phyloP scores from a whole-genome alignment of 2,888 invertebrate genomes.

The Micropterix aruncella region DNA sequence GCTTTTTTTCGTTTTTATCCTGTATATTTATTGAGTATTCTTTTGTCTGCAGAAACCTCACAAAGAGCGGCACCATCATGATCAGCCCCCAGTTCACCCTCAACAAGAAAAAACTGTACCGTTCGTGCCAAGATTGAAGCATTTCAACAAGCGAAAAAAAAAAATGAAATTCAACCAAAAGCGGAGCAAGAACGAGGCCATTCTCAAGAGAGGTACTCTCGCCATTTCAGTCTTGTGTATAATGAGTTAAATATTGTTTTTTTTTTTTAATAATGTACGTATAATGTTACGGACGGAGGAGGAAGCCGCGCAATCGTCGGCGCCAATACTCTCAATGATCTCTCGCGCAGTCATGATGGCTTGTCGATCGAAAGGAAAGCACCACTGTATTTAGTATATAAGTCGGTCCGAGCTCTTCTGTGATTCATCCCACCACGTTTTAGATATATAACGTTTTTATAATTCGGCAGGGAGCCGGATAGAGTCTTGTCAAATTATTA shows the following conservation, averaged over 20 bases:
- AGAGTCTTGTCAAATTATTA: too few relatives aligned
- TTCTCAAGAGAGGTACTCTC: conserved; percentile 15
- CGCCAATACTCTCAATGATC: background rate
- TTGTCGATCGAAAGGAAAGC: background rate
- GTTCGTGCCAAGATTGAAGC: conserved; percentile 41
- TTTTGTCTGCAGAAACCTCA: conserved; percentile 52
- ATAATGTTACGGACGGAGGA: background rate
- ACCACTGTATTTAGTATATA: background rate
- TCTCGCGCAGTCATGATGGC: background rate
- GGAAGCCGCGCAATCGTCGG: background rate
- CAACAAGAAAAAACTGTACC: conserved; percentile 84
- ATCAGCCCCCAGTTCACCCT: conserved; percentile 80
- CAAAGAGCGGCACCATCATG: conserved; percentile 75
- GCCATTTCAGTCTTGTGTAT: conserved; percentile 12
- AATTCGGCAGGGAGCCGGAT: too few relatives aligned
- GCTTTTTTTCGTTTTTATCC: too few relatives aligned
- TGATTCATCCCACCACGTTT: background rate
- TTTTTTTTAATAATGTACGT: background rate
- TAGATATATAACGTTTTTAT: background rate
- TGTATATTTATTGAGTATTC: too few relatives aligned
- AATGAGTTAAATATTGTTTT: background rate
- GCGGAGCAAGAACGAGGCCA: background rate
- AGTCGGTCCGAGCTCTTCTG: background rate
- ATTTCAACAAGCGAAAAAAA: conserved; percentile 1
- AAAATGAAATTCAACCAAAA: background rate